A percentile compares a stretch with the other conserved stretches of the same genome.
phyloP scores from a whole-genome alignment of 1,140 invertebrate species.

The Carcinoscorpius rotundicauda region DNA sequence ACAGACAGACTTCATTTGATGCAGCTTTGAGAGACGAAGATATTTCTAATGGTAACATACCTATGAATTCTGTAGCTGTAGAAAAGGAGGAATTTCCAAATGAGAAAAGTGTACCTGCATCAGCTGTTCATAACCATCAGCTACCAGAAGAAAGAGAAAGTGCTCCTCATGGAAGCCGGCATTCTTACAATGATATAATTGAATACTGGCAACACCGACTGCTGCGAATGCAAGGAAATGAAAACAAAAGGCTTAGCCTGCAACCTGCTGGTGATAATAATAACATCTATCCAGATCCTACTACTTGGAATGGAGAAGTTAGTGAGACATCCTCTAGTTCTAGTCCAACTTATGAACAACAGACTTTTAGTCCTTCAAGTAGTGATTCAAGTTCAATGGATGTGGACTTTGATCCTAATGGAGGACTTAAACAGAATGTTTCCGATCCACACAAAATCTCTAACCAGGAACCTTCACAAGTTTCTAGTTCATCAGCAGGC shows the following conservation, averaged over 20 bases:
- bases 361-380: conserved; percentile 22
- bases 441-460: too few relatives aligned
- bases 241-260: neutral
- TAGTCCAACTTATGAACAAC: conserved; percentile 22
- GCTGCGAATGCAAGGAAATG: neutral
- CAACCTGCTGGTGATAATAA: conserved; percentile 3
- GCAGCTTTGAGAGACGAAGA: conserved; percentile 4
- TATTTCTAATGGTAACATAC: conserved; percentile 4
- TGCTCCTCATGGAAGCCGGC: neutral
- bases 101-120: neutral
- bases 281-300: conserved; percentile 19
- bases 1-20: neutral
- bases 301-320: conserved; percentile 20
- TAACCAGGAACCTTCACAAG: too few relatives aligned
- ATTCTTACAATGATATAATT: conserved; percentile 16
- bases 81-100: neutral
- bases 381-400: conserved; percentile 25
- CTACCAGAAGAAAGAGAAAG: neutral
- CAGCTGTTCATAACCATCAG: neutral
- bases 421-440: too few relatives aligned
- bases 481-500: too few relatives aligned
- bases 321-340: conserved; percentile 17
- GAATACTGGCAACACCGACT: neutral
- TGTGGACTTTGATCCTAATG: conserved; percentile 13
- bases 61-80: neutral